Evolutionary conservation across 2,888 invertebrate species (phyloP), one percentile per base, ranked within the genome.

Genomic region (Taphrorychus bicolor): DNA sequence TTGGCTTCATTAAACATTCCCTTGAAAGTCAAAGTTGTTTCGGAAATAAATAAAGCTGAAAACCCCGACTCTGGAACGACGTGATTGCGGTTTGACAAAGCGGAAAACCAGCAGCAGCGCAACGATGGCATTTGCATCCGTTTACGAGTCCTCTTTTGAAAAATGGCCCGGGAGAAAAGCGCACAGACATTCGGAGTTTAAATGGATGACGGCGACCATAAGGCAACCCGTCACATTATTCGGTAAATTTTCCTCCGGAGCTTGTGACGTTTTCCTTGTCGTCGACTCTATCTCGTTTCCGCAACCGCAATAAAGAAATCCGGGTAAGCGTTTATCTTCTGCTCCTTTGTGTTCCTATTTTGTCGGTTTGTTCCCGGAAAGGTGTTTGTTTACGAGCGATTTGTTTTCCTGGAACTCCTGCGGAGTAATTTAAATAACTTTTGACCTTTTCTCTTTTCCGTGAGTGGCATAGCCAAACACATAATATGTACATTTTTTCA

Each of bases 201-300:
- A 61, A 61, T 42, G 59, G 73, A 72, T 71, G 73, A 74, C 73
- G 53, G 70, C 65, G 61, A 71, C 71, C 73, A 72, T 74, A 74
- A 72, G 73, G 73, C 51, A 71, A 72, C 69, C 67, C 68, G 73
- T 73, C 73, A 73, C 72, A 73, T 73, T 73, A 72, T 70, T 71
- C 72, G 70, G 72, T 73, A 72, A 74, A 71, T 72, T 74, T 72
- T 72, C 70, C 73, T 21, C 51, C 51, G 14, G 51, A 22, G n/a
- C 19, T 51, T 7, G 19, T 51, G 51, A 51, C 22, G 51, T 18
- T 51, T 14, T 51, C 21, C 51, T 21, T 18, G 51, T 18, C 51
- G 48, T 48, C 48, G 48, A 19, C 51, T 51, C n/a, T 51, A 51
- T 51, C 51, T 51, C 51, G 51, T 51, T 51, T 51, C 51, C 51